Conservation (phyloP, 2,113 vertebrate species). For the Dryoscopus gambensis region DNA sequence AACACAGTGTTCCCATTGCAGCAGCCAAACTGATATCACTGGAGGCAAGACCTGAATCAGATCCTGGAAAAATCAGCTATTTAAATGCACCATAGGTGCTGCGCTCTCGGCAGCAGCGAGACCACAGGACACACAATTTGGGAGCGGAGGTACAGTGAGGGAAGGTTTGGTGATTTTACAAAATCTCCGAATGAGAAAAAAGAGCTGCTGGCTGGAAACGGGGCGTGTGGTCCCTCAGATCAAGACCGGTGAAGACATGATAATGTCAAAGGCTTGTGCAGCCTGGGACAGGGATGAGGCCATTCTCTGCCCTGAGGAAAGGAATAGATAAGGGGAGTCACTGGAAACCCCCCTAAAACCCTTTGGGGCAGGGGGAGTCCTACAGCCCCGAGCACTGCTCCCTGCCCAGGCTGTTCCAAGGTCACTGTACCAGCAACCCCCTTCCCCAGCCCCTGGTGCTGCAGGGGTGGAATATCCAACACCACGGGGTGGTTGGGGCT, state of each 20-base stretch:
- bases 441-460: background rate
- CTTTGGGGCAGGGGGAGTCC: background rate
- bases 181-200: background rate
- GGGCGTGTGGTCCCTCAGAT: background rate
- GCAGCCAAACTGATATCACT: conserved; percentile 7
- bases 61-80: background rate
- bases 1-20: background rate
- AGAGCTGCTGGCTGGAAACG: background rate
- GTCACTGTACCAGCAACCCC: background rate
- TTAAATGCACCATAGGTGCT: background rate
- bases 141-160: background rate
- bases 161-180: background rate
- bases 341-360: background rate
- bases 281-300: background rate
- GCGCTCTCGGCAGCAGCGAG: background rate
- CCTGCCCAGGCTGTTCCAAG: background rate
- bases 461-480: too few relatives aligned
- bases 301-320: background rate
- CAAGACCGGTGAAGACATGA: fast-evolving
- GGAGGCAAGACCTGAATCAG: conserved; percentile 33
- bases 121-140: background rate
- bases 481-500: fast-evolving
- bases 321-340: background rate
- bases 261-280: background rate
- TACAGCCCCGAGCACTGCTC: background rate